These are phyloP conservation scores for Eulacestoma nigropectus DNA, from an alignment of 2,113 vertebrate genomes.

Conservation along the genomic window DNA sequence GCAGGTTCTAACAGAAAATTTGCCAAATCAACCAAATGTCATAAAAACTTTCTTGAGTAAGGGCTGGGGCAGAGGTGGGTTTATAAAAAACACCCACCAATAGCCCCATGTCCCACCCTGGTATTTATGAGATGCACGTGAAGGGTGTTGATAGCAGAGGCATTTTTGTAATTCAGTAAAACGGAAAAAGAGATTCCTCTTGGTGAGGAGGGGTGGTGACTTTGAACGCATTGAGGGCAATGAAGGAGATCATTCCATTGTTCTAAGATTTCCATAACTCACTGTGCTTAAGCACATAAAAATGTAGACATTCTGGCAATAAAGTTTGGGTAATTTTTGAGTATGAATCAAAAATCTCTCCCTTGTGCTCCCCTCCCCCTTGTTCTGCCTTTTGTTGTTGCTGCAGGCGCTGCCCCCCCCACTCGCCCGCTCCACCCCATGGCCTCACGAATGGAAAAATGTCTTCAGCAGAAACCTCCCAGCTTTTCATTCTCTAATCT, in stretches of 20 bases:
- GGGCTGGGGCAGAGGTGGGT: not conserved
- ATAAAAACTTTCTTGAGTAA: not conserved
- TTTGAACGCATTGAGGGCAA: constrained; percentile 1
- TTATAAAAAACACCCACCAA: not conserved
- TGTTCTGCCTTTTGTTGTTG: constrained; percentile 41
- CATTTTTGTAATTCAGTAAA: constrained; percentile 43
- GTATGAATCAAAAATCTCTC: constrained; percentile 60
- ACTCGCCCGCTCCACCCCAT: constrained; percentile 6
- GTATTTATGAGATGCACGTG: constrained; percentile 44
- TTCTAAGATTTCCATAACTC: constrained; percentile 69
- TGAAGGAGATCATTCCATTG: constrained; percentile 64
- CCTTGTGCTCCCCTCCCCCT: not conserved
- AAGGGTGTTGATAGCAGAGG: constrained; percentile 43
- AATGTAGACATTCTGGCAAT: constrained; percentile 63
- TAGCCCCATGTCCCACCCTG: not conserved
- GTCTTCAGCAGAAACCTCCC: constrained; percentile 49
- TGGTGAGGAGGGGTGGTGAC: constrained; percentile 32
- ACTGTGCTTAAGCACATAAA: constrained; percentile 65
- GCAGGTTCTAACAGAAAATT: constrained; percentile 33
- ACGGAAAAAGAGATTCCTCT: constrained; percentile 12
- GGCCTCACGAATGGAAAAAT: constrained; percentile 55
- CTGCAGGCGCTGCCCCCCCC: constrained; percentile 11
- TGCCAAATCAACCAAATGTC: constrained; percentile 31
- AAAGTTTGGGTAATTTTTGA: constrained; percentile 61
- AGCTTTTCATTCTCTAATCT: not conserved